A percentile compares a stretch with the other conserved stretches of the same genome.
Evolutionary conservation across 2,113 vertebrate species (phyloP).

Genomic region (Austrofundulus limnaeus): DNA sequence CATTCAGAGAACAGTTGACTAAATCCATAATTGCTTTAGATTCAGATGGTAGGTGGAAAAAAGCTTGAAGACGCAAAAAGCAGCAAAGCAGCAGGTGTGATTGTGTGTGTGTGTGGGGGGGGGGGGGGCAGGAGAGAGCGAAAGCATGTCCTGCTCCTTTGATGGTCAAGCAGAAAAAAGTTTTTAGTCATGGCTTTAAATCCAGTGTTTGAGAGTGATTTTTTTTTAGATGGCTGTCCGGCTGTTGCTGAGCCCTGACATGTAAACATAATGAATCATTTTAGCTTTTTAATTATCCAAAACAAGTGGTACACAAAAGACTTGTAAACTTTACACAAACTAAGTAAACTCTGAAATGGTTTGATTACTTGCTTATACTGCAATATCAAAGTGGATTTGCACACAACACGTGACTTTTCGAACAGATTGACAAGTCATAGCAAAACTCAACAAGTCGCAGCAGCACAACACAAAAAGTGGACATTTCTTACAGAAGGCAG

Average conservation of each 20-base stretch:
- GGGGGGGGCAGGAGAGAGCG: too few species aligned
- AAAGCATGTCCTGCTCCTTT: too few species aligned
- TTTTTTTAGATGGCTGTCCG: neutral
- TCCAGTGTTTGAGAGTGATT: neutral
- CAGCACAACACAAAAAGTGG: constrained; percentile 6
- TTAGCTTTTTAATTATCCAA: neutral
- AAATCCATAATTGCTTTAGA: too few species aligned
- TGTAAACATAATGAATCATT: neutral
- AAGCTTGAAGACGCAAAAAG: too few species aligned
- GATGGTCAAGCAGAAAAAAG: too few species aligned
- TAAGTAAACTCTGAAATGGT: neutral
- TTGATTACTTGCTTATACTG: neutral
- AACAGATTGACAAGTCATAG: neutral
- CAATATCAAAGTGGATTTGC: neutral
- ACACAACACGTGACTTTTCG: neutral
- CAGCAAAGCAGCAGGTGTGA: too few species aligned
- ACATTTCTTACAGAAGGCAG: constrained; percentile 14
- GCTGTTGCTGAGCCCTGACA: too few species aligned
- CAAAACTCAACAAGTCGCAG: neutral
- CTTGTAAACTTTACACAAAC: neutral
- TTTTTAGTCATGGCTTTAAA: neutral
- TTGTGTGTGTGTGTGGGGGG: too few species aligned
- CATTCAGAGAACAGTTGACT: too few species aligned
- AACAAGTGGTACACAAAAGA: constrained; percentile 1
- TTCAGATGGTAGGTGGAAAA: too few species aligned